phyloP scores from a whole-genome alignment of 1,140 invertebrate species.

The Drosophila nigrodunni region DNA sequence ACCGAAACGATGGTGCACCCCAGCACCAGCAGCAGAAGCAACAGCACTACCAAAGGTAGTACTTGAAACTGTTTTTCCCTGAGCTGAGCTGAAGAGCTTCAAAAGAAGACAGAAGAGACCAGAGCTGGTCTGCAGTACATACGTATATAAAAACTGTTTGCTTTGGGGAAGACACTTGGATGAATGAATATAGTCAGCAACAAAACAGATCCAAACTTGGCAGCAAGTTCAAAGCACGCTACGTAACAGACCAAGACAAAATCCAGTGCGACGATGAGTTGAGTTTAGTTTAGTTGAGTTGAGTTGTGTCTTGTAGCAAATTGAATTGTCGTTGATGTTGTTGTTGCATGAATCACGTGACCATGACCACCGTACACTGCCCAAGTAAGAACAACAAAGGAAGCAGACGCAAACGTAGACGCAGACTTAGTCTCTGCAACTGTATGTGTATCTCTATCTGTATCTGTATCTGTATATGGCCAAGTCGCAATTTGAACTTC shows the following conservation, averaged over 20 bases:
- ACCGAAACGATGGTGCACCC: constrained; percentile 75
- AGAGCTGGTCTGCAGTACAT: constrained; percentile 67
- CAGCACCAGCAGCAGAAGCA: constrained; percentile 2
- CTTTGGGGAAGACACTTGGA: constrained; percentile 69
- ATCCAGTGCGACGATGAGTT: constrained; percentile 49
- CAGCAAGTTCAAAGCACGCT: constrained; percentile 79
- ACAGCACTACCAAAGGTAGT: constrained; percentile 50
- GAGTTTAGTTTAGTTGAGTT: constrained; percentile 7
- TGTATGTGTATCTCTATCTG: neutral
- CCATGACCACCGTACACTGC: constrained; percentile 77
- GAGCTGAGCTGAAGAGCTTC: constrained; percentile 17
- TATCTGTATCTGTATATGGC: constrained; percentile 65
- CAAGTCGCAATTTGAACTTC: constrained; percentile 74
- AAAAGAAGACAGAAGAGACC: constrained; percentile 32
- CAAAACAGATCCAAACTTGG: constrained; percentile 49
- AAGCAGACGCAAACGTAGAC: constrained; percentile 44
- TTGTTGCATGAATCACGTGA: constrained; percentile 84
- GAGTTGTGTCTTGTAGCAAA: constrained; percentile 81
- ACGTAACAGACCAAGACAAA: constrained; percentile 74
- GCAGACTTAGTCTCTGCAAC: constrained; percentile 26
- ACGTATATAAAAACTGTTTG: constrained; percentile 57
- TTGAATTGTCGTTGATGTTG: constrained; percentile 79
- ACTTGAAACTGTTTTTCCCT: constrained; percentile 80
- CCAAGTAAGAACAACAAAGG: constrained; percentile 68
- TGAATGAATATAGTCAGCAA: constrained; percentile 73